Percentiles rank a stretch among this genome's conserved stretches.
Evolutionary conservation across 2,888 invertebrate genomes (phyloP).

Genomic region (Plutella xylostella): DNA sequence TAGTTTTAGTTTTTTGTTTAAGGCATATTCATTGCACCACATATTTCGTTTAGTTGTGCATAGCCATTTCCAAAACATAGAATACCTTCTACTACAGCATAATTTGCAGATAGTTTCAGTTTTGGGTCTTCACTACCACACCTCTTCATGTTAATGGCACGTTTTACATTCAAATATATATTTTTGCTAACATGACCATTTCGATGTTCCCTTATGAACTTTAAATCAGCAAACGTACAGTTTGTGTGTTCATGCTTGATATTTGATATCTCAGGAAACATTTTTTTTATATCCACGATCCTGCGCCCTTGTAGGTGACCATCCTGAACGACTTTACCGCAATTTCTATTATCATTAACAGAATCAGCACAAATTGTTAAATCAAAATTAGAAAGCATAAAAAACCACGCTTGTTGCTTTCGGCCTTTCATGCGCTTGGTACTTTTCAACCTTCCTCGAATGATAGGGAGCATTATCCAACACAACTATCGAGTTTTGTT

Average conservation of each 20-base stretch:
- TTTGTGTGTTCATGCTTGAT: background rate
- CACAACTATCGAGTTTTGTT: too few relatives aligned
- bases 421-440: too few relatives aligned
- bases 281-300: background rate
- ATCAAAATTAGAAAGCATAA: background rate
- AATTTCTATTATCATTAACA: background rate
- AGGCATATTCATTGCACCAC: conserved; percentile 10
- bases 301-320: background rate
- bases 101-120: background rate
- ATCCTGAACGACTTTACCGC: too few relatives aligned
- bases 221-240: background rate
- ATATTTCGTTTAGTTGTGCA: conserved; percentile 10
- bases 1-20: conserved; percentile 7
- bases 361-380: background rate
- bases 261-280: background rate
- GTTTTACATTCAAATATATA: background rate
- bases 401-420: too few relatives aligned
- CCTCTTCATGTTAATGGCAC: background rate
- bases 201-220: background rate
- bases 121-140: background rate
- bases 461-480: too few relatives aligned
- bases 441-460: too few relatives aligned
- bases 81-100: conserved; percentile 2
- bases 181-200: background rate
- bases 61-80: conserved; percentile 7